Conservation (phyloP, 1,140 invertebrate species). For the Cotesia typhae region DNA sequence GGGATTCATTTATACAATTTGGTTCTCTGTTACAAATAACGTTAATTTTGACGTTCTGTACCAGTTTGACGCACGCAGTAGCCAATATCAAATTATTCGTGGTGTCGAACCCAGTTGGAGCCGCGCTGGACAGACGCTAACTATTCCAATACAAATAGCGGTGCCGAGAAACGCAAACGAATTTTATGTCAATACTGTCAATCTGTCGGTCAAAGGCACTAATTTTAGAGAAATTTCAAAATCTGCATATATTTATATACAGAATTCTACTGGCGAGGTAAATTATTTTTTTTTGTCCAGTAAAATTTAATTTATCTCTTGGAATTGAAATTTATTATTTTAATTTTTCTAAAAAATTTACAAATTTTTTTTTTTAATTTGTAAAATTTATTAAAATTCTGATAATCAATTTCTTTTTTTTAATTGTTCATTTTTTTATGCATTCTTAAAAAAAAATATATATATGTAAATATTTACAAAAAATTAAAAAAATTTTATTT, state of each 20-base stretch:
- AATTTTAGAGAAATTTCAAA: slow-evolving; percentile 52
- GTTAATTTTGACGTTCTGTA: slow-evolving; percentile 43
- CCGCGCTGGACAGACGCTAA: slow-evolving; percentile 63
- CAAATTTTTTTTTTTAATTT: not conserved
- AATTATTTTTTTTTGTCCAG: slow-evolving; percentile 21
- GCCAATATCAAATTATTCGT: slow-evolving; percentile 37
- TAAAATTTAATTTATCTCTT: not conserved
- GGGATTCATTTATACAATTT: slow-evolving; percentile 41
- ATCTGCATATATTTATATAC: slow-evolving; percentile 62
- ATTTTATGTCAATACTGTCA: slow-evolving; percentile 68
- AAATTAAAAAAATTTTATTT: no score
- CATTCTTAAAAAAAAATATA: no score
- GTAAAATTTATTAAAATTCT: no score
- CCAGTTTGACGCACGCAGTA: slow-evolving; percentile 40
- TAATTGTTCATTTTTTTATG: no score
- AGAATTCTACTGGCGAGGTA: slow-evolving; percentile 44
- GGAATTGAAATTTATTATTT: slow-evolving; percentile 15
- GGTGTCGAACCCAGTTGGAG: not conserved
- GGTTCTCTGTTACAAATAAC: slow-evolving; percentile 53
- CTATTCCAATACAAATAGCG: slow-evolving; percentile 65
- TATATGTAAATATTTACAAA: no score
- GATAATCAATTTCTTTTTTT: no score
- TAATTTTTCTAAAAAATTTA: not conserved
- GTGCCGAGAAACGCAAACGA: slow-evolving; percentile 64
- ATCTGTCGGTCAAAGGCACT: slow-evolving; percentile 60